Evolutionary conservation across 2,113 vertebrate species (phyloP).

Genomic region (Bujurquina vittata): DNA sequence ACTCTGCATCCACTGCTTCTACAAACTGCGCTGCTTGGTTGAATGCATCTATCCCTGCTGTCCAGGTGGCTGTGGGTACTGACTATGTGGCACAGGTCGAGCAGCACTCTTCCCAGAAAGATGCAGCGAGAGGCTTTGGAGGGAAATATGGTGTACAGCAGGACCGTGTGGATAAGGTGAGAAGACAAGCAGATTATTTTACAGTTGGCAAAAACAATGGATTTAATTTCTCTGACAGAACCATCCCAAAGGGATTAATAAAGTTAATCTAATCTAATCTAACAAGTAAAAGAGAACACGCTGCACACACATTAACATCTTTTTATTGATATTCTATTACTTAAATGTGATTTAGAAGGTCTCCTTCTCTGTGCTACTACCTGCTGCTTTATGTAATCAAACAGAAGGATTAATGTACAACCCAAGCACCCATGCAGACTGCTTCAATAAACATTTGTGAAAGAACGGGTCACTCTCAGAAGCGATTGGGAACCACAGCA

Average conservation of each 20-base stretch:
- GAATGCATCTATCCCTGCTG: neutral
- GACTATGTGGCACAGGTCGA: conserved; percentile 86
- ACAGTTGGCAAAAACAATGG: neutral
- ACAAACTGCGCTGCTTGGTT: neutral
- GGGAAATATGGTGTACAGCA: conserved; percentile 93
- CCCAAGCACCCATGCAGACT: too few species aligned
- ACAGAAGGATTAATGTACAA: neutral
- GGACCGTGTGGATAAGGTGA: conserved; percentile 91
- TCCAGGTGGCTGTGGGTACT: conserved; percentile 89
- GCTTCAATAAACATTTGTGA: too few species aligned
- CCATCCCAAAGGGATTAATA: too few species aligned
- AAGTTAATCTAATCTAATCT: too few species aligned
- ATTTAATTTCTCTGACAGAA: too few species aligned
- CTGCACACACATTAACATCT: neutral
- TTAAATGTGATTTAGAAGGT: neutral
- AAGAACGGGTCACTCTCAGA: too few species aligned
- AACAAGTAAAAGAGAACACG: neutral
- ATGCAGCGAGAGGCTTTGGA: conserved; percentile 90
- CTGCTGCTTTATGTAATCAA: neutral
- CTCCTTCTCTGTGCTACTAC: neutral
- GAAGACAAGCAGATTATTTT: conserved; percentile 12
- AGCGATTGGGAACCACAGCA: too few species aligned
- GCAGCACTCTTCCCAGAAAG: conserved; percentile 94
- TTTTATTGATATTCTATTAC: neutral
- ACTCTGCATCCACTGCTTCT: neutral